phyloP scores from a whole-genome alignment of 1,140 invertebrate genomes.

The Probaryconus sp. region DNA sequence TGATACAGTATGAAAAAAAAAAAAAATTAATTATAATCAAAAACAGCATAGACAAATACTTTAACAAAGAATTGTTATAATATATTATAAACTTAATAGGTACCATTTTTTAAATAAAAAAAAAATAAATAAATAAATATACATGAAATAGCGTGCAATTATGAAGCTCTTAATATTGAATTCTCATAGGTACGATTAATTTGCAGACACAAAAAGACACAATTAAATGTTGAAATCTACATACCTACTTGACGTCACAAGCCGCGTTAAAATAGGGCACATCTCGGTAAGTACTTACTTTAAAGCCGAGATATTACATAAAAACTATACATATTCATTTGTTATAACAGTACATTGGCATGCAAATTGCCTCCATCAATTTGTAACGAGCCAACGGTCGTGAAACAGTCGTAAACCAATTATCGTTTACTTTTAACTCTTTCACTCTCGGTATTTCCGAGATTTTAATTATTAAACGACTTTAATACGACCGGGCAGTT shows the following conservation, averaged over 20 bases:
- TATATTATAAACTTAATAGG: too few relatives aligned
- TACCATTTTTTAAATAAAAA: too few relatives aligned
- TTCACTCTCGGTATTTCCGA: background rate
- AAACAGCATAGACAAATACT: too few relatives aligned
- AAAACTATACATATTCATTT: slow-evolving; percentile 63
- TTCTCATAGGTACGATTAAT: too few relatives aligned
- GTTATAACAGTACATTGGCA: slow-evolving; percentile 26
- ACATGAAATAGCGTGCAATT: too few relatives aligned
- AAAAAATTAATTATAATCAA: too few relatives aligned
- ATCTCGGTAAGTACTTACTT: slow-evolving; percentile 77
- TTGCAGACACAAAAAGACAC: slow-evolving; percentile 45
- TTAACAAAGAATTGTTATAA: too few relatives aligned
- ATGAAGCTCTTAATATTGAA: too few relatives aligned
- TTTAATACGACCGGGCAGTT: too few relatives aligned
- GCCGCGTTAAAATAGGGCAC: slow-evolving; percentile 79
- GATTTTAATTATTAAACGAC: too few relatives aligned
- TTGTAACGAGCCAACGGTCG: background rate
- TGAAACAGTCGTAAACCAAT: background rate
- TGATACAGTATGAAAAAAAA: too few relatives aligned
- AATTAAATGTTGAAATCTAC: slow-evolving; percentile 69
- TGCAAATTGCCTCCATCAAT: background rate
- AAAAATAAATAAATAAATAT: slow-evolving; percentile 1
- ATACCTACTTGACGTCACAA: slow-evolving; percentile 79
- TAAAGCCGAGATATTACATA: slow-evolving; percentile 68
- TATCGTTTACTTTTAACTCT: background rate